phyloP scores from a whole-genome alignment of 2,888 invertebrate genomes.

The Heliconius hortense region DNA sequence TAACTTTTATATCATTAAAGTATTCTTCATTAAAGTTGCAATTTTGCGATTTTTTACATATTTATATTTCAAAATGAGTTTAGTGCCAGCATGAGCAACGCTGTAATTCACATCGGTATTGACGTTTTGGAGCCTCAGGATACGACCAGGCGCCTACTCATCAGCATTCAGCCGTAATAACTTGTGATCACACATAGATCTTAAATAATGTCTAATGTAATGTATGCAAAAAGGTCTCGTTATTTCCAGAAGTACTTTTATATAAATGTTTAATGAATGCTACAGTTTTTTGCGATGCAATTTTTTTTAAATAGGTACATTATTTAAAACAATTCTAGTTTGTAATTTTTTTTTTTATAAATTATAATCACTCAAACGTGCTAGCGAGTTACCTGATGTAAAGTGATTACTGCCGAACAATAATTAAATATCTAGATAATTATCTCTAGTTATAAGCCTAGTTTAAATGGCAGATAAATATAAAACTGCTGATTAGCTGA shows the following conservation, averaged over 20 bases:
- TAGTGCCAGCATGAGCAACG: not conserved
- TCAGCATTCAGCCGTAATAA: slow-evolving; percentile 34
- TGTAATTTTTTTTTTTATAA: no score
- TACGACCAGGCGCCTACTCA: slow-evolving; percentile 35
- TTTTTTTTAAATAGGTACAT: not conserved
- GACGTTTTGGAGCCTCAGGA: slow-evolving; percentile 30
- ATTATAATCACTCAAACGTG: no score
- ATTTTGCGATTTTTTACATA: slow-evolving; percentile 18
- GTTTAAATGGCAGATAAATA: no score
- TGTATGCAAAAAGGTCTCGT: slow-evolving; percentile 25
- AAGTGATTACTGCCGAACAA: no score
- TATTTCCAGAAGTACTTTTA: slow-evolving; percentile 16
- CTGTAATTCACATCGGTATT: slow-evolving; percentile 34
- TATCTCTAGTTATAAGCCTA: no score
- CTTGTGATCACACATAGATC: slow-evolving; percentile 30
- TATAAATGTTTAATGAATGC: slow-evolving; percentile 9
- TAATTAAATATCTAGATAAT: no score
- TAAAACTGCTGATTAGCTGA: no score
- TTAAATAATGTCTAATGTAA: slow-evolving; percentile 10
- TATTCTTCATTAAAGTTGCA: slow-evolving; percentile 12
- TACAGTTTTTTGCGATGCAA: not conserved
- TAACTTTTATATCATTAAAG: slow-evolving; percentile 20
- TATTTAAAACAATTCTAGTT: not conserved
- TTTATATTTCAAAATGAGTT: slow-evolving; percentile 20
- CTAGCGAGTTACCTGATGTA: no score